Conservation (phyloP, 2,797 vertebrate genomes). For the Euthynnus affinis region DNA sequence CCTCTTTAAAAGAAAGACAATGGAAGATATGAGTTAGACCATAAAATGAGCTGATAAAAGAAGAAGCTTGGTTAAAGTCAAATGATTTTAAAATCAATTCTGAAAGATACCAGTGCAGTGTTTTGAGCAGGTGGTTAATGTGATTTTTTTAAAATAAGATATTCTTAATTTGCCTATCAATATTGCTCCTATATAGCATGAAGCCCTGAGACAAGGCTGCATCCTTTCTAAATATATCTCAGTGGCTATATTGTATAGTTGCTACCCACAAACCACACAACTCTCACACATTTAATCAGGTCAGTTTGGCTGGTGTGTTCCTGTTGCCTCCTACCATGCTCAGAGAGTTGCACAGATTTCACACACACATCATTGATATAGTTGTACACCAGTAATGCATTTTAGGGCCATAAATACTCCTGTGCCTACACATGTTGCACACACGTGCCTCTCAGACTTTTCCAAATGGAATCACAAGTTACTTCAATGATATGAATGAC, state of each 20-base stretch:
- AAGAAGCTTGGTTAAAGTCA: no score
- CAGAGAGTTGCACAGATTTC: slow-evolving; percentile 22
- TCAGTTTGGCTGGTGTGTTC: slow-evolving; percentile 48
- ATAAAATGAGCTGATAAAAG: no score
- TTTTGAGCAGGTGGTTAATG: no score
- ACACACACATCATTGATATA: slow-evolving; percentile 42
- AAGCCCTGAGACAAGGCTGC: slow-evolving; percentile 13
- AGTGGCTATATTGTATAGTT: slow-evolving; percentile 2
- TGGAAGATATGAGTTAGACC: background rate
- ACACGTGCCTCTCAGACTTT: slow-evolving; percentile 34
- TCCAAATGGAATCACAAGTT: slow-evolving; percentile 61
- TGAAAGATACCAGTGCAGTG: background rate
- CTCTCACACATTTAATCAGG: slow-evolving; percentile 49
- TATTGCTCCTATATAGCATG: background rate
- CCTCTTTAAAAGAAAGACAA: background rate
- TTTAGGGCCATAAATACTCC: slow-evolving; percentile 50
- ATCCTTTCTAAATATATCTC: slow-evolving; percentile 13
- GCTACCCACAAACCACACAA: slow-evolving; percentile 40
- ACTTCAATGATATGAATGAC: slow-evolving; percentile 48
- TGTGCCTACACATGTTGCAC: slow-evolving; percentile 22
- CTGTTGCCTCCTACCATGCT: slow-evolving; percentile 28
- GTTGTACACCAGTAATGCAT: slow-evolving; percentile 43
- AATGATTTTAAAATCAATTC: background rate
- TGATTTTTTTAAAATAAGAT: background rate
- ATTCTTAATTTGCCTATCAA: background rate